A percentile compares a stretch with the other conserved stretches of the same genome.
Evolutionary conservation across 2,888 invertebrate genomes (phyloP).

Genomic region (Drosophila neotestacea): DNA sequence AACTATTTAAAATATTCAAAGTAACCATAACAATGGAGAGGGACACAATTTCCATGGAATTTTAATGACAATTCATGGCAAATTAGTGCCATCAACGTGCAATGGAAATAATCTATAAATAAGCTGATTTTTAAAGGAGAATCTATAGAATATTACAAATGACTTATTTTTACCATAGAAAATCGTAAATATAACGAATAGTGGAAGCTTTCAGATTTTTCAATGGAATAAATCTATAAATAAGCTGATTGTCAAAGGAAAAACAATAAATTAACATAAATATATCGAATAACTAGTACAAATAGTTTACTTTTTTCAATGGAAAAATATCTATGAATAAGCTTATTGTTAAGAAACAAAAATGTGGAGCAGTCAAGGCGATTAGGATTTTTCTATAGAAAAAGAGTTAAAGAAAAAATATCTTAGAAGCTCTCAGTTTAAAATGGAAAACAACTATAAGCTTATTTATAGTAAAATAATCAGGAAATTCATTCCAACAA

Average conservation of each 20-base stretch:
- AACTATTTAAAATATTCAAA: slow-evolving; percentile 44
- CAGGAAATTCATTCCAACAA: too few species aligned
- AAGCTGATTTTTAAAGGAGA: neutral
- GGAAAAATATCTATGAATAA: neutral
- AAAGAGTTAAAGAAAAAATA: too few species aligned
- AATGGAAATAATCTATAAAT: neutral
- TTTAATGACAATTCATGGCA: slow-evolving; percentile 56
- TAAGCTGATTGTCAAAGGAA: neutral
- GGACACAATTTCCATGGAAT: slow-evolving; percentile 26
- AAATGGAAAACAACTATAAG: too few species aligned
- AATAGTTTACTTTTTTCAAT: neutral
- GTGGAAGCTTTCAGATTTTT: too few species aligned
- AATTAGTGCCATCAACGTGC: slow-evolving; percentile 53
- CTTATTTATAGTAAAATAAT: too few species aligned
- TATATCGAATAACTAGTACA: too few species aligned
- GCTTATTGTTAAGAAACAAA: too few species aligned
- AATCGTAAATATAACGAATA: neutral
- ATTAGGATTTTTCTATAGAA: too few species aligned
- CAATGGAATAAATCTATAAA: neutral
- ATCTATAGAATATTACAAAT: neutral
- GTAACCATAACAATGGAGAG: slow-evolving; percentile 8
- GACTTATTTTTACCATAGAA: neutral
- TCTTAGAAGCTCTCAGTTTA: too few species aligned
- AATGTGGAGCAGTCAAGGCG: too few species aligned
- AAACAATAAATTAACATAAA: too few species aligned